phyloP scores from a whole-genome alignment of 2,113 vertebrate genomes.

The Amblyopsis rosae region DNA sequence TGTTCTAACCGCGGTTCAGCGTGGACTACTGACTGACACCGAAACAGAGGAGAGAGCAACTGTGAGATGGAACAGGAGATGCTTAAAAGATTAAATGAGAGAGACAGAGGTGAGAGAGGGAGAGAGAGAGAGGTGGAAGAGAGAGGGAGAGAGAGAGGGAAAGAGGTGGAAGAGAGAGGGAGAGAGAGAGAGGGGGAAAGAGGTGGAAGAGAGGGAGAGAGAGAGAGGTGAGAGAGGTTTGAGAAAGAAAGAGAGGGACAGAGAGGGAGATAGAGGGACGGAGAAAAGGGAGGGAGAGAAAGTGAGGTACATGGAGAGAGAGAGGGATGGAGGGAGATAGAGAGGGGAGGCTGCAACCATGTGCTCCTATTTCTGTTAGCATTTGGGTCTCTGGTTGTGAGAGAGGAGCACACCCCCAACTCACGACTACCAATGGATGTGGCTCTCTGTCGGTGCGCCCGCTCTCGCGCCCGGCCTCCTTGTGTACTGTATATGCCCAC shows the following conservation, averaged over 20 bases:
- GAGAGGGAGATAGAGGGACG: no score
- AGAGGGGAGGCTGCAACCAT: not conserved
- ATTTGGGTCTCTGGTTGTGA: slow-evolving; percentile 1
- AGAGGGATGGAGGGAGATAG: not conserved
- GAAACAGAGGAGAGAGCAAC: not conserved
- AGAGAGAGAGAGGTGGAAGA: slow-evolving; percentile 14
- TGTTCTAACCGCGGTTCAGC: slow-evolving; percentile 50
- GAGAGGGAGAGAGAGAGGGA: slow-evolving; percentile 37
- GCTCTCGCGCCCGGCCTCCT: not conserved
- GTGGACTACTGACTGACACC: slow-evolving; percentile 12
- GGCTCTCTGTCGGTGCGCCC: not conserved
- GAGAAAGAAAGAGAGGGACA: not conserved
- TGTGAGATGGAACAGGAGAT: not conserved
- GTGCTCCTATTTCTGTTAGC: slow-evolving; percentile 23
- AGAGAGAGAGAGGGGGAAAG: slow-evolving; percentile 2
- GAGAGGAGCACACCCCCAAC: not conserved
- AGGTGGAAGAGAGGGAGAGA: not conserved
- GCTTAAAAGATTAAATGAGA: not conserved
- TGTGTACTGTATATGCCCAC: slow-evolving; percentile 58
- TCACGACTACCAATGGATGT: slow-evolving; percentile 25
- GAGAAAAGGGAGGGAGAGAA: not conserved
- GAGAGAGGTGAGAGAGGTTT: not conserved
- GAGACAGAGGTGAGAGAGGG: not conserved
- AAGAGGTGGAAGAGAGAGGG: not conserved
- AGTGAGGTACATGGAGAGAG: no score